Conservation (phyloP, 2,888 invertebrate genomes). For the Diaperis boleti region DNA sequence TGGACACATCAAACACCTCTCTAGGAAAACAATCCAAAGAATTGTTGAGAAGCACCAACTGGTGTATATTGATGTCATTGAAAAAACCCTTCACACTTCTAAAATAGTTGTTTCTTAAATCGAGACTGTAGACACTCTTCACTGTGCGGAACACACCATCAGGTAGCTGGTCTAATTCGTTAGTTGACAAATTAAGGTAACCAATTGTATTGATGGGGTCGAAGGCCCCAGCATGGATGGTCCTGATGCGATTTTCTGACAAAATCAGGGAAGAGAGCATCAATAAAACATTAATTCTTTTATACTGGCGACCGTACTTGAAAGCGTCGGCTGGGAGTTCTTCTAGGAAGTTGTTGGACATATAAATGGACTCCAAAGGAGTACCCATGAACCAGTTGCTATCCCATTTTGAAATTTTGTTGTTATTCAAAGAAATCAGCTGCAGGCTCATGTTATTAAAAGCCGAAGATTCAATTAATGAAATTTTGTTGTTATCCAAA, state of each 20-base stretch:
- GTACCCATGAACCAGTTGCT: constrained; percentile 10
- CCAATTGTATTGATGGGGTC: neutral
- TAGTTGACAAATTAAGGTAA: constrained; percentile 3
- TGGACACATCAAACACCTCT: constrained; percentile 8
- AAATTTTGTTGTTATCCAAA: constrained; percentile 20
- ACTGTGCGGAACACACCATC: neutral
- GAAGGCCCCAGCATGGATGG: neutral
- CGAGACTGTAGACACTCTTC: constrained; percentile 3
- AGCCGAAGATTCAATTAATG: constrained; percentile 10
- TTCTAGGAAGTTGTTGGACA: constrained; percentile 1
- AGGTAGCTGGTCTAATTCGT: constrained; percentile 1
- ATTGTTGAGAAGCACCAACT: constrained; percentile 5
- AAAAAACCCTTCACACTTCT: neutral
- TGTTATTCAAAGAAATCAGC: constrained; percentile 1
- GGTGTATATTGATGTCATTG: constrained; percentile 6
- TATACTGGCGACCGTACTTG: neutral
- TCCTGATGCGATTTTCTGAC: neutral
- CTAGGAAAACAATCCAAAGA: constrained; percentile 2
- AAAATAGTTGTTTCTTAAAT: neutral
- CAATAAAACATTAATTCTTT: constrained; percentile 1
- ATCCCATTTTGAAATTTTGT: constrained; percentile 9
- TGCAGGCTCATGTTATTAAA: constrained; percentile 17
- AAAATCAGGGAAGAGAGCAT: neutral
- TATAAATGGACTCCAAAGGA: neutral
- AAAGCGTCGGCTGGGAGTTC: neutral